Evolutionary conservation across 2,797 vertebrate genomes (phyloP), one percentile per base, ranked within the genome.

Genomic region (Lophotriccus pileatus): DNA sequence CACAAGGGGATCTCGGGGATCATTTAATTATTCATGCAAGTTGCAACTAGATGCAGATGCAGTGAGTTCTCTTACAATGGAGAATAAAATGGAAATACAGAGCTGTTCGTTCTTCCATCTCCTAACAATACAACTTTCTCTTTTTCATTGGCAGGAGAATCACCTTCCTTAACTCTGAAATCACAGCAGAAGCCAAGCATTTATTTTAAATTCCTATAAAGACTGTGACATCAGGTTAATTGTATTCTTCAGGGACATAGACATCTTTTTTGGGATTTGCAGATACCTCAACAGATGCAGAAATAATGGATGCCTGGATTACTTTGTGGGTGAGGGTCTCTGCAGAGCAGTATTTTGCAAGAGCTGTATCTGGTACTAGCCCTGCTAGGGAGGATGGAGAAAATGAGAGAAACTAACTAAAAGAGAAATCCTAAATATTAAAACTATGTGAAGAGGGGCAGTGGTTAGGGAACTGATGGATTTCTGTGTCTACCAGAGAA

Each of bases 21-120:
- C 68, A 74, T 86, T 96, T 89, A 95, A 95, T 95, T 96, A 96
- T 94, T 96, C 76, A 96, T 93, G 75, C 87, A 93, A 88, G 77
- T 90, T 94, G 94, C 85, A 94, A 93, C 85, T 77, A 86, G 60
- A 94, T 82, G 85, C 94, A 95, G 89, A 94, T 79, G 77, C 80
- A 94, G 80, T 17, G 66, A 90, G 34, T 64, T 88, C 76, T 89
- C 63, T 86, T 64, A 93, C 66, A 93, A 90, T 25, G 70, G 34
- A 84, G 74, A 79, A 84, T 60, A 90, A 94, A 81, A 92, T 49
- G 41, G 76, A 90, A 84, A 90, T 77, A 86, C 24, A 93, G 59
- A 93, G 36, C 74, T 92, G 55, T 76, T 86, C 89, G 47, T 91
- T 93, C 37, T 93, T 83, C 74, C 28, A 15, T 70, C 20, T 88